These are phyloP conservation scores for Lasioglossum baleicum DNA, from an alignment of 1,140 invertebrate genomes.

Conservation along the genomic window DNA sequence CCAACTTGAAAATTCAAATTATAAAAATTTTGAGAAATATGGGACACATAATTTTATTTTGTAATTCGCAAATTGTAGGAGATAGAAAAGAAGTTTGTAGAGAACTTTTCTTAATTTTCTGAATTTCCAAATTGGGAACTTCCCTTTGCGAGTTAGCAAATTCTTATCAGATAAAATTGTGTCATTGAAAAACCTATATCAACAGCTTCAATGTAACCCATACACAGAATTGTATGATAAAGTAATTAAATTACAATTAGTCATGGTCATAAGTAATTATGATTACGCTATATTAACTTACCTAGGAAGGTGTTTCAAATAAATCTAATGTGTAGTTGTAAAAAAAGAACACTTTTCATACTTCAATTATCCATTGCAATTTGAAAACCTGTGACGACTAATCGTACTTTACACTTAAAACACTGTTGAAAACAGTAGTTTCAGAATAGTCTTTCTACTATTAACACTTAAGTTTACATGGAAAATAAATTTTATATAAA, in stretches of 20 bases:
- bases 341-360: background rate
- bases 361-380: background rate
- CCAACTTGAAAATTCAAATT: too few relatives aligned
- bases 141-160: too few relatives aligned
- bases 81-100: too few relatives aligned
- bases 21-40: too few relatives aligned
- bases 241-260: background rate
- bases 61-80: too few relatives aligned
- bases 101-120: too few relatives aligned
- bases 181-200: too few relatives aligned
- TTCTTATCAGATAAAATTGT: too few relatives aligned
- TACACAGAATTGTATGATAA: background rate
- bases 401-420: background rate
- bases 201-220: background rate
- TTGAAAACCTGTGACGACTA: background rate
- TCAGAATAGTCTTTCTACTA: background rate
- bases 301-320: background rate
- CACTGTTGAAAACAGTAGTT: background rate
- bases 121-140: too few relatives aligned
- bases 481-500: background rate
- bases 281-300: constrained; percentile 4
- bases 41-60: too few relatives aligned
- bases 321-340: constrained; percentile 2
- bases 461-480: background rate
- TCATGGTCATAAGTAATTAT: background rate